Conservation (phyloP, 2,888 invertebrate genomes). For the Bembecia ichneumoniformis region DNA sequence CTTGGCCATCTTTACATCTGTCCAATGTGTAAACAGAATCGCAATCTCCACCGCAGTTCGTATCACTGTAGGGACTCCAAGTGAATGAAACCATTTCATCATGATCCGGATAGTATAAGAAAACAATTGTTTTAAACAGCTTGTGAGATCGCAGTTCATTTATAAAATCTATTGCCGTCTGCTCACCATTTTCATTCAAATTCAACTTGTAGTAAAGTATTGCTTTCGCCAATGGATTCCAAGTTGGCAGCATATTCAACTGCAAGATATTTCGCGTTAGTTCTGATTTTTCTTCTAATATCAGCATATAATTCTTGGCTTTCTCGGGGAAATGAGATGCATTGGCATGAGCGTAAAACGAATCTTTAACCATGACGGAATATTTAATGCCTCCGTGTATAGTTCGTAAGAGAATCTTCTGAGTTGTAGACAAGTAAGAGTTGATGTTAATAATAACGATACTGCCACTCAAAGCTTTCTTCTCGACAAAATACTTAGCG, state of each 20-base stretch:
- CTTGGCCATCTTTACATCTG: constrained; percentile 37
- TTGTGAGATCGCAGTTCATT: constrained; percentile 50
- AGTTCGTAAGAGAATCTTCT: constrained; percentile 51
- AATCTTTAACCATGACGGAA: constrained; percentile 68
- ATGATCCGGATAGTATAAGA: constrained; percentile 39
- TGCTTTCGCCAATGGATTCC: constrained; percentile 67
- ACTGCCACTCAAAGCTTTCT: constrained; percentile 63
- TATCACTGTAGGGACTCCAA: constrained; percentile 57
- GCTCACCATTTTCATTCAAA: constrained; percentile 32
- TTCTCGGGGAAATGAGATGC: constrained; percentile 69
- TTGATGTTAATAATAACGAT: constrained; percentile 66
- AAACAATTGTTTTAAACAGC: constrained; percentile 52
- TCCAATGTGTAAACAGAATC: constrained; percentile 52
- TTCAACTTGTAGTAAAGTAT: constrained; percentile 53
- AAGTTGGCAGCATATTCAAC: constrained; percentile 59
- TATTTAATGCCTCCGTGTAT: constrained; percentile 60
- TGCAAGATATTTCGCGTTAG: constrained; percentile 57
- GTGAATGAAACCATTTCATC: constrained; percentile 51
- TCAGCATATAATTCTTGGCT: constrained; percentile 70
- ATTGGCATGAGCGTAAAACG: constrained; percentile 59
- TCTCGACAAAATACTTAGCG: constrained; percentile 66
- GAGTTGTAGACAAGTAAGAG: constrained; percentile 51
- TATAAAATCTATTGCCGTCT: constrained; percentile 45
- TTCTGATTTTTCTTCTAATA: constrained; percentile 62
- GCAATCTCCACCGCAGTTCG: constrained; percentile 56